Base-by-base conservation (phyloP, 2,113 vertebrate species). In the Rhinopomastus cyanomelas region DNA sequence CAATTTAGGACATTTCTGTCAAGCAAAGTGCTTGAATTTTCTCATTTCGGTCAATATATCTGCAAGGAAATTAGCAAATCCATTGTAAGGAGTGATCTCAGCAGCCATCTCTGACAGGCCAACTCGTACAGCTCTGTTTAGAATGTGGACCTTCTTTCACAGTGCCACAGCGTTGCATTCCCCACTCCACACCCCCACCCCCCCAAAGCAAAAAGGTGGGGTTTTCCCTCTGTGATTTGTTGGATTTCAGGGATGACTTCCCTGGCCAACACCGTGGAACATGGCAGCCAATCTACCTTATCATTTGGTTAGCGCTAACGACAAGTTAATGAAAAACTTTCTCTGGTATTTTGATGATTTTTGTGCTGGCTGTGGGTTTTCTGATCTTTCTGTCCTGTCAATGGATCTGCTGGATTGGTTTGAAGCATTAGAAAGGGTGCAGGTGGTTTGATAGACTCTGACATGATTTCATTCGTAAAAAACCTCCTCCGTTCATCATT, bases 11-110 rank as follows among this genome's bases (percentile, higher is more conserved):
- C 42, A 30, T 12, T 49, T 36, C 64, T 90, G 65, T 56, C 72
- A 46, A 32, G 21, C 9, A 7, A 21, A 52, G 7, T 0, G 0
- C 34, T 77, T 62, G 36, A 34, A 9, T 27, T 79, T 44, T 53
- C 3, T 13, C 12, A 4, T 53, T 11, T 23, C 46, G 55, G n/a
- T 60, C 39, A 32, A 56, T 42, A 15, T 15, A 42, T 42, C 39
- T 42, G 39, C 39, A 42, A 42, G 39, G 39, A 42, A 42, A 42
- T 15, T 42, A 42, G 39, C 39, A 42, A 42, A 12, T 42, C 39
- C 39, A 42, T 15, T 42, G 39, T 98, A 76, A 95, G 96, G 55
- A 49, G 8, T 17, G 57, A 11, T 4, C 26, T 12, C 14, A 13
- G 37, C 5, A 32, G 22, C 39, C 23, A 53, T 26, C n/a, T 34